A percentile compares a stretch with the other conserved stretches of the same genome.
Conservation (phyloP, 2,888 invertebrate species). For the Scrobipalpa atriplicella region DNA sequence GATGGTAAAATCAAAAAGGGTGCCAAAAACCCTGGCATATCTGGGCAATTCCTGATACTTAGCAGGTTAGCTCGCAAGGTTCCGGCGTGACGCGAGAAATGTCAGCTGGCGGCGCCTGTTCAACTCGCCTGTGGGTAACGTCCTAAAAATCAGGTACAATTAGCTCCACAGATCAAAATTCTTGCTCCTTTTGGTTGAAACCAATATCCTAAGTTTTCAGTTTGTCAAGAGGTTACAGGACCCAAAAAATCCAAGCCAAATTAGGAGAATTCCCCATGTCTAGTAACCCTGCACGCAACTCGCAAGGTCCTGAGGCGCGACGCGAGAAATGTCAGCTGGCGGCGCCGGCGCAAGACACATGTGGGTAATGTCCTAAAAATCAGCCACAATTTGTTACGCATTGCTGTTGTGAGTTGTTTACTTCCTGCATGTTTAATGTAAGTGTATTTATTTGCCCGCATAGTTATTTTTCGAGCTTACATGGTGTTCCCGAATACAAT, state of each 20-base stretch:
- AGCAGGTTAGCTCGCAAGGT: constrained; percentile 56
- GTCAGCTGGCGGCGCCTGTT: constrained; percentile 71
- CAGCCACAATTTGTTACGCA: constrained; percentile 4
- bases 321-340: constrained; percentile 69
- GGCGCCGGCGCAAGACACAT: constrained; percentile 56
- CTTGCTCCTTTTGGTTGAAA: no score
- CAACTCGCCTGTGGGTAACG: neutral
- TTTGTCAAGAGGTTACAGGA: no score
- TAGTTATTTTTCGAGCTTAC: no score
- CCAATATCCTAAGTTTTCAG: no score
- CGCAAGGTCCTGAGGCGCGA: constrained; percentile 60
- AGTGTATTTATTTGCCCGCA: no score
- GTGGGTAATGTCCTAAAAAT: constrained; percentile 10
- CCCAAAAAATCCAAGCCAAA: no score
- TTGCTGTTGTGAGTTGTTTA: neutral
- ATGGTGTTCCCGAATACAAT: no score
- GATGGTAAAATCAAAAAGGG: no score
- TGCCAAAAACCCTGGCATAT: no score
- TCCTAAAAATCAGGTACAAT: constrained; percentile 5
- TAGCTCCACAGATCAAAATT: neutral
- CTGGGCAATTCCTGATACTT: no score
- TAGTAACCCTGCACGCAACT: constrained; percentile 31
- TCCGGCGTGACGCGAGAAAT: constrained; percentile 58
- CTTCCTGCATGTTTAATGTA: constrained; percentile 8
- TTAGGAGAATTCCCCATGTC: no score